Percentiles rank a stretch among this genome's conserved stretches.
Conservation (phyloP, 1,140 invertebrate genomes). For the Conopomorpha cramerella region DNA sequence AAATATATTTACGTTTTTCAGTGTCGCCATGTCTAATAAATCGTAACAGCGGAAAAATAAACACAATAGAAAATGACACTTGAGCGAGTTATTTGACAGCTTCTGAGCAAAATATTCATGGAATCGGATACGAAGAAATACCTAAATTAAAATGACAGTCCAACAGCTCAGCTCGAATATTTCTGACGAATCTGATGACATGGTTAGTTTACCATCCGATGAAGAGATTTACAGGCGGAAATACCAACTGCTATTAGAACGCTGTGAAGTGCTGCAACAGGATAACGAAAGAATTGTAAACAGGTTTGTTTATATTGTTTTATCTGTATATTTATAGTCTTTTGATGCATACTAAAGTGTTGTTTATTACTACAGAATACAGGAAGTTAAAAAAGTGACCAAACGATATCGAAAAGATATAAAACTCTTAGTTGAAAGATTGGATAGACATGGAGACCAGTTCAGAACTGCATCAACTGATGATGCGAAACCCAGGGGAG, state of each 20-base stretch:
- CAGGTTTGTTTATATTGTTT: conserved; percentile 46
- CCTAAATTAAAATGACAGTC: conserved; percentile 62
- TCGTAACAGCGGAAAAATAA: too few species aligned
- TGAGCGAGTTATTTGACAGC: conserved; percentile 44
- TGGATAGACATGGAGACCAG: conserved; percentile 55
- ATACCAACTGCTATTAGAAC: conserved; percentile 66
- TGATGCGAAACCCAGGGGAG: conserved; percentile 37
- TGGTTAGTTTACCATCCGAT: conserved; percentile 59
- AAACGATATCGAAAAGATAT: conserved; percentile 62
- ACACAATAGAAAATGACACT: conserved; percentile 41
- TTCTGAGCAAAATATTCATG: too few species aligned
- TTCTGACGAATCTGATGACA: conserved; percentile 62
- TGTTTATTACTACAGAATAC: conserved; percentile 52
- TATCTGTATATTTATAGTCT: too few species aligned
- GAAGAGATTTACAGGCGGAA: conserved; percentile 66
- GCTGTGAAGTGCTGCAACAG: conserved; percentile 68
- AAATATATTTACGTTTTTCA: too few species aligned
- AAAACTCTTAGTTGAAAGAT: conserved; percentile 52
- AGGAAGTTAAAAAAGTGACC: conserved; percentile 64
- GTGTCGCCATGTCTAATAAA: too few species aligned
- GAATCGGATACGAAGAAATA: too few species aligned
- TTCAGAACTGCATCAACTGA: conserved; percentile 44
- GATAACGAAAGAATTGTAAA: conserved; percentile 68
- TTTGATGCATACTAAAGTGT: conserved; percentile 7
- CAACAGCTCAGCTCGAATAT: conserved; percentile 57